Evolutionary conservation across 2,888 invertebrate genomes (phyloP), one percentile per base, ranked within the genome.

Genomic region (Nematopogon swammerdamellus): DNA sequence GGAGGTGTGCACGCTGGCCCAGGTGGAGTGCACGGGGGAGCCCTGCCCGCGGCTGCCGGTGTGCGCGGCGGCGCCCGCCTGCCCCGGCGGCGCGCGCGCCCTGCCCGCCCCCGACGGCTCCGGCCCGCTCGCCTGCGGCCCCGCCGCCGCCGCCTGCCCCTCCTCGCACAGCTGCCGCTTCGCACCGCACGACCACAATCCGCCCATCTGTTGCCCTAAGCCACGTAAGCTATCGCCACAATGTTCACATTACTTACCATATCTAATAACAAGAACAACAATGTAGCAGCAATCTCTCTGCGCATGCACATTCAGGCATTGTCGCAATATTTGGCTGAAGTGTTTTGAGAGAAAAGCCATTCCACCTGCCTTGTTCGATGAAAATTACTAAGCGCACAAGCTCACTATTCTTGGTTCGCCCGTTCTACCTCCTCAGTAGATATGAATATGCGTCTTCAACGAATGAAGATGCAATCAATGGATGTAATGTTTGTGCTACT

Each of bases 121-220:
- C 0, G 84, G 76, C 0, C 67, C 79, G 0, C 68, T 82, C 1
- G 62, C 81, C 16, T 93, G 93, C 58, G 92, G 92, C 0, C 92
- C 92, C 0, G 85, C 84, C 54, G 88, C 86, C 44, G 87, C 87
- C 47, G 84, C 85, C 47, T 93, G 93, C 55, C 93, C 93, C 0
- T 89, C 91, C 1, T 90, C 91, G 0, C 92, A 93, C 68, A 89
- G 90, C 54, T 93, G 93, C 60, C 88, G 92, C 57, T 79, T 92
- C 53, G 91, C 91, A 53, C 92, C 92, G 0, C 84, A 92, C 45
- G 87, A 87, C 53, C 67, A 73, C 0, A 86, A 88, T 58, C 89
- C 91, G 50, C 88, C 92, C 0, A 89, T 92, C n/a, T 93, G 93
- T 72, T 93, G 93, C 62, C 89, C 91, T 10, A 93, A 93, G 64